Evolutionary conservation across 2,797 vertebrate genomes (phyloP), one percentile per base, ranked within the genome.

Genomic region (Psittacula derbiana): DNA sequence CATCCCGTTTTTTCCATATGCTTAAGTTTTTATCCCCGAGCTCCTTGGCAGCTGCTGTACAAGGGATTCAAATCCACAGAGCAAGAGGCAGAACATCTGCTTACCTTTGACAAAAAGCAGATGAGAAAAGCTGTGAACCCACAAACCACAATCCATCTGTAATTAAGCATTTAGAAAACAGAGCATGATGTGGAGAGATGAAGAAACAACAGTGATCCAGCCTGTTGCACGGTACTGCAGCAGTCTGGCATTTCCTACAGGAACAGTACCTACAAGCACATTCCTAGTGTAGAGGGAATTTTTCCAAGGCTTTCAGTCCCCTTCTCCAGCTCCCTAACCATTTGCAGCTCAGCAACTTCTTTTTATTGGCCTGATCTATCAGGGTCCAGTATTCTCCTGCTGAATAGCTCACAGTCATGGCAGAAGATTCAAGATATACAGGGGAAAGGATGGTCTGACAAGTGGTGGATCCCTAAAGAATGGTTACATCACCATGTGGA

Each of bases 41-140:
- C 33, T 92, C 52, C 74, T 49, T 73, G 27, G 28, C 92, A 93
- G 94, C 86, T 94, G 94, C 64, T 70, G 50, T 76, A 79, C 36
- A 70, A 93, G 92, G 65, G 65, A 66, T 52, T 81, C 47, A 44
- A 40, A n/a, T 64, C n/a, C 31, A 47, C 70, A 76, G 50, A 94
- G 92, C 94, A 97, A 88, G 88, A 95, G 74, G 93, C 80, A 94
- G 71, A 52, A 62, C 90, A 90, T 88, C 88, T 90, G 93, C 93
- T 84, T 60, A 95, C 86, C 93, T 95, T 36, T 70, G 83, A 94
- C 90, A 94, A 96, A 92, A 82, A 90, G 80, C 94, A 95, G 95
- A 92, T 86, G 93, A 95, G 80, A 94, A 90, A 88, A 90, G 70
- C 88, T 95, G 92, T 33, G 64, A 95, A 84, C 58, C 49, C 86